Evolutionary conservation across 2,797 vertebrate genomes (phyloP), one percentile per base, ranked within the genome.

Genomic region (Lagodon rhomboides): DNA sequence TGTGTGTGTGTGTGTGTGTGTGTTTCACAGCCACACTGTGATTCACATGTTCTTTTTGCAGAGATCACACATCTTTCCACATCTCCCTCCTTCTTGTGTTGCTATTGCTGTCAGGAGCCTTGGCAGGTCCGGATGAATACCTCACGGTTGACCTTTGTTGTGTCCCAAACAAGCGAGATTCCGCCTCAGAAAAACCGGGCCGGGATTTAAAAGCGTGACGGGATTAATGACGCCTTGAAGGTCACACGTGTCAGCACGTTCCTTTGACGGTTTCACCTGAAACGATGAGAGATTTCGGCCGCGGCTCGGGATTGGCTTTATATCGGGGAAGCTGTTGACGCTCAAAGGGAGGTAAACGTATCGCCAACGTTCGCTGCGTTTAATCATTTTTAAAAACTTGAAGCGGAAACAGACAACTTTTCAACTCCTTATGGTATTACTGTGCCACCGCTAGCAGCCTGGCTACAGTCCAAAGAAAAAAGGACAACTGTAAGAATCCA

Each of bases 61-160:
- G 23, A 46, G 41, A 75, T 85, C 63, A 46, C 70, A 76, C 68
- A 73, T 85, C 50, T 85, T 69, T 78, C 61, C 61, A 54, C 69
- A 74, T 87, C 81, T 86, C 71, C 75, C 72, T 73, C 71, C 65
- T 80, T 79, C 69, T 74, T 54, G 51, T 68, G 64, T 75, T 61
- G 76, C 84, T 63, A n/a, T 41, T 81, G 74, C 73, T 88, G 84
- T 81, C 84, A 56, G 79, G 55, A 46, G 53, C 22, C 67, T 50
- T 55, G 59, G 71, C 77, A 76, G 73, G 71, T 85, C 49, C 43
- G 73, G 49, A 83, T 80, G 65, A 84, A 84, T 83, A 86, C 85
- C 89, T 44, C 70, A 73, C 73, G 43, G 63, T 27, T 85, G 89
- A 92, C 89, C 90, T 93, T 94, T 89, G 74, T 77, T 83, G 75